Percentiles rank a stretch among this genome's conserved stretches.
Conservation (phyloP, 2,888 invertebrate genomes). For the Furcula furcula region DNA sequence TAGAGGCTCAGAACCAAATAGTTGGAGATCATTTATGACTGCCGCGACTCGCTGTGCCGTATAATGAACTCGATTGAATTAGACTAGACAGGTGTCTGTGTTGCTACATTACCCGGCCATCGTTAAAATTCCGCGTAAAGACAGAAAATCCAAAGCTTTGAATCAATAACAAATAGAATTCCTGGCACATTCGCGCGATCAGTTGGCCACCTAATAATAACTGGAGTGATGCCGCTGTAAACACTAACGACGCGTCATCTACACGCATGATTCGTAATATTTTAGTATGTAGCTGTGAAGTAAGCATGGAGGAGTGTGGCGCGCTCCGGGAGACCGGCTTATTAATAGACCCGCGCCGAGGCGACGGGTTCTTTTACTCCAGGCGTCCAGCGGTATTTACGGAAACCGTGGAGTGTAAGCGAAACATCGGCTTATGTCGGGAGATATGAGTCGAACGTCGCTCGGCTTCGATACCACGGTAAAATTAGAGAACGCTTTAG, state of each 20-base stretch:
- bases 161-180: constrained; percentile 19
- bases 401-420: constrained; percentile 39
- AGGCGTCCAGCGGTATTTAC: constrained; percentile 44
- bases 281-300: constrained; percentile 24
- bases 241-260: constrained; percentile 27
- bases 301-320: constrained; percentile 18
- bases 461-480: constrained; percentile 42
- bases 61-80: constrained; percentile 18
- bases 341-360: constrained; percentile 48
- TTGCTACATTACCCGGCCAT: constrained; percentile 3
- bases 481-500: constrained; percentile 71
- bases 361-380: constrained; percentile 41
- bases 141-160: constrained; percentile 12
- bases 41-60: neutral
- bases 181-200: constrained; percentile 17
- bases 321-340: constrained; percentile 47
- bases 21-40: no score
- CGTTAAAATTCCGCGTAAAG: constrained; percentile 9
- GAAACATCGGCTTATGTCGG: constrained; percentile 35
- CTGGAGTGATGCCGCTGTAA: constrained; percentile 25
- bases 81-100: constrained; percentile 1
- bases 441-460: constrained; percentile 28
- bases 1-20: no score
- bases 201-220: constrained; percentile 20
- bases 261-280: constrained; percentile 30